A percentile compares a stretch with the other conserved stretches of the same genome.
Conservation (phyloP, 2,888 invertebrate genomes). For the Helleia helle region DNA sequence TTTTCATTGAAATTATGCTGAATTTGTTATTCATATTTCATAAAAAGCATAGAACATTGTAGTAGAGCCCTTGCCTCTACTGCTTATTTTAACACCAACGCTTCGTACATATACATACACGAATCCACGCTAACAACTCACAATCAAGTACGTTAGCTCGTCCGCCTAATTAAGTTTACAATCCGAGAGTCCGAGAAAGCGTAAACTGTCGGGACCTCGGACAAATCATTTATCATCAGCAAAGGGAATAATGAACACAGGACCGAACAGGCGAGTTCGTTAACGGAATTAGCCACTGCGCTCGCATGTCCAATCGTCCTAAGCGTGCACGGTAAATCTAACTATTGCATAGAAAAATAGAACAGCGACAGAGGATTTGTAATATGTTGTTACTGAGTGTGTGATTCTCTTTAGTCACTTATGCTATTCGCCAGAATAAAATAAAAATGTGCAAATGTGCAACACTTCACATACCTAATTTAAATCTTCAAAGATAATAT, state of each 20-base stretch:
- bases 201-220: constrained; percentile 13
- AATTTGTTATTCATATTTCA: too few species aligned
- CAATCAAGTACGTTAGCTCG: background rate
- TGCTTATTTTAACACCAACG: too few species aligned
- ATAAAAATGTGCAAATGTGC: too few species aligned
- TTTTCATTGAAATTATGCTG: too few species aligned
- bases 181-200: constrained; percentile 7
- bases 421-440: too few species aligned
- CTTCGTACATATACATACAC: too few species aligned
- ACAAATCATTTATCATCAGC: constrained; percentile 18
- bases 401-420: too few species aligned
- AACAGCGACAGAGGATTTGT: background rate
- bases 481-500: too few species aligned
- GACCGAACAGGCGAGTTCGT: constrained; percentile 21
- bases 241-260: constrained; percentile 19
- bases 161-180: constrained; percentile 1
- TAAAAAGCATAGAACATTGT: too few species aligned
- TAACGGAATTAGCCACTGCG: constrained; percentile 24
- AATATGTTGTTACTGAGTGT: background rate
- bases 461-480: too few species aligned
- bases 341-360: background rate
- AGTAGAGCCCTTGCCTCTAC: too few species aligned
- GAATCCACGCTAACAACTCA: too few species aligned
- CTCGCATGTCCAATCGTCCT: constrained; percentile 8
- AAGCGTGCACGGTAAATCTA: background rate